These are phyloP conservation scores for Amphimedon queenslandica DNA, from an alignment of 37 sponge, comb jelly and placozoan genomes.

Conservation along the genomic window DNA sequence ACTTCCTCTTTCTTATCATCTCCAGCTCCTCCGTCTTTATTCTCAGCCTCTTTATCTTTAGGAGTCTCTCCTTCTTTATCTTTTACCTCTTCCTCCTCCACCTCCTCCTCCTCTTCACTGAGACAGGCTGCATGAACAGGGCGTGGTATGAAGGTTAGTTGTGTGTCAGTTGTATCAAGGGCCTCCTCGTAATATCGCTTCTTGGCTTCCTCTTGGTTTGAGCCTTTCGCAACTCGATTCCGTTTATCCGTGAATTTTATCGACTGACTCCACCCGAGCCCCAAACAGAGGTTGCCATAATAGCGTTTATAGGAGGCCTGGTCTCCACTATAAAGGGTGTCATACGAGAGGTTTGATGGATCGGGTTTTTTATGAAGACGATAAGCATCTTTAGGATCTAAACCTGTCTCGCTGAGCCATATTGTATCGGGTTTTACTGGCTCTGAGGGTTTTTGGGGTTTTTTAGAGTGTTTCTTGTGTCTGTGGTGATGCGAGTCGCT, in stretches of 20 bases:
- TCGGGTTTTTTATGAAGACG: constrained; percentile 59
- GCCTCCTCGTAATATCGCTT: not conserved
- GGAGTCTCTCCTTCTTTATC: no score
- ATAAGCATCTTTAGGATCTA: constrained; percentile 46
- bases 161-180: not conserved
- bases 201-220: not conserved
- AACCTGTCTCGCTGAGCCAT: constrained; percentile 65
- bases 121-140: not conserved
- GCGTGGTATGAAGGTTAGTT: not conserved
- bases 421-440: constrained; percentile 23
- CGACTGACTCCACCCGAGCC: constrained; percentile 24
- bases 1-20: not conserved
- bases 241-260: constrained; percentile 44
- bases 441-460: not conserved
- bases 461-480: not conserved
- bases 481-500: not conserved
- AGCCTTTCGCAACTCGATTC: not conserved
- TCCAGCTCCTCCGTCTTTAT: no score
- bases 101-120: not conserved
- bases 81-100: not conserved
- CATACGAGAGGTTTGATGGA: constrained; percentile 49
- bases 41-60: not conserved
- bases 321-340: constrained; percentile 64
- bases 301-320: constrained; percentile 51
- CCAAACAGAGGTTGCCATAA: constrained; percentile 30